Conservation (phyloP, 35 echinoderm and acorn worm species). For the Strongylocentrotus purpuratus region DNA sequence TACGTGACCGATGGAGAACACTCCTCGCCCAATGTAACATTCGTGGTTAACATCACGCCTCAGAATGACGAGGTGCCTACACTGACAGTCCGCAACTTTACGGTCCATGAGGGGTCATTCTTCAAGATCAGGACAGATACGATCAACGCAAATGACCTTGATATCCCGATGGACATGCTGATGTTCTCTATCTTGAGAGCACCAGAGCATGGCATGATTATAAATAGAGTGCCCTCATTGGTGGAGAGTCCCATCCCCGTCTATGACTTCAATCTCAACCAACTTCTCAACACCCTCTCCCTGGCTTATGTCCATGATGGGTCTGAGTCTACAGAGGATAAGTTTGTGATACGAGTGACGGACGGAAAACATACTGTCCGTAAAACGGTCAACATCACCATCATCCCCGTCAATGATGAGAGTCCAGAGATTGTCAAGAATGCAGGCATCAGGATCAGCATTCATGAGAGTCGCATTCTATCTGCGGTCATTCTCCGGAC, state of each 20-base stretch:
- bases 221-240: slow-evolving; percentile 57
- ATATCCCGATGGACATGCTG: slow-evolving; percentile 97
- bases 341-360: slow-evolving; percentile 82
- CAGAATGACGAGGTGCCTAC: slow-evolving; percentile 82
- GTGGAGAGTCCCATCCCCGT: slow-evolving; percentile 33
- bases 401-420: slow-evolving; percentile 90
- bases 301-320: slow-evolving; percentile 86
- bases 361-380: slow-evolving; percentile 83
- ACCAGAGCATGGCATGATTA: slow-evolving; percentile 73
- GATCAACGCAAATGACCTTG: slow-evolving; percentile 75
- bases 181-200: slow-evolving; percentile 92
- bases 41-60: slow-evolving; percentile 82
- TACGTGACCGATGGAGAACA: slow-evolving; percentile 87
- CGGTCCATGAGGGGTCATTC: slow-evolving; percentile 83
- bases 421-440: slow-evolving; percentile 84
- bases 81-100: slow-evolving; percentile 82
- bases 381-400: slow-evolving; percentile 66
- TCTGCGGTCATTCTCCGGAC: slow-evolving; percentile 77
- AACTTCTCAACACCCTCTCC: slow-evolving; percentile 80
- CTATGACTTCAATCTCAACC: slow-evolving; percentile 91
- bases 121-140: slow-evolving; percentile 81
- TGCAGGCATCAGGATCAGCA: slow-evolving; percentile 73
- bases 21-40: slow-evolving; percentile 73
- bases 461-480: slow-evolving; percentile 70
- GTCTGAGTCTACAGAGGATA: slow-evolving; percentile 70